Conservation (phyloP, 2,888 invertebrate genomes). For the Mechanitis mazaeus region DNA sequence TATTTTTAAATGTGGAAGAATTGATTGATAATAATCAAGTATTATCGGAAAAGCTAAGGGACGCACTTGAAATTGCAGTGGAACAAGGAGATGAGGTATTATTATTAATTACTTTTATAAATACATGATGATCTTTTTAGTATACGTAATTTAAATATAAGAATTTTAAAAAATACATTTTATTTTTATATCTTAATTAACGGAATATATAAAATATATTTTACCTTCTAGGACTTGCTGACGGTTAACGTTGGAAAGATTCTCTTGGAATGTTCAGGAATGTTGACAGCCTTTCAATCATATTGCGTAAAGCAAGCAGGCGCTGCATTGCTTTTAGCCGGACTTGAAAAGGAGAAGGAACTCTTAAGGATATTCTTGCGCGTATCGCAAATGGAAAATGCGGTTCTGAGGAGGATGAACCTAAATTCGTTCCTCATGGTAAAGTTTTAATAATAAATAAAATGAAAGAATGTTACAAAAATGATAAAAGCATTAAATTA, state of each 20-base stretch:
- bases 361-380: slow-evolving; percentile 93
- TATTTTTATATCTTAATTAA: neutral
- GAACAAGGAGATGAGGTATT: slow-evolving; percentile 84
- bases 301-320: slow-evolving; percentile 96
- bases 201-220: slow-evolving; percentile 23
- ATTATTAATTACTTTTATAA: slow-evolving; percentile 1
- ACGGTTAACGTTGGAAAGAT: slow-evolving; percentile 94
- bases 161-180: neutral
- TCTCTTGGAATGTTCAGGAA: slow-evolving; percentile 92
- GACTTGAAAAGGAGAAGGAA: slow-evolving; percentile 96
- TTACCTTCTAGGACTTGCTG: slow-evolving; percentile 79
- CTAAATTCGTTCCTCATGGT: slow-evolving; percentile 98
- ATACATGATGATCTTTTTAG: neutral
- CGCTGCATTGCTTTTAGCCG: slow-evolving; percentile 90
- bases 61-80: slow-evolving; percentile 90
- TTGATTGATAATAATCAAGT: slow-evolving; percentile 91
- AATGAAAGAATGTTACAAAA: neutral
- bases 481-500: neutral
- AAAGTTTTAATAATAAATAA: slow-evolving; percentile 33
- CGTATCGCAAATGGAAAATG: slow-evolving; percentile 98
- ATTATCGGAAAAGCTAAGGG: slow-evolving; percentile 89
- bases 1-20: slow-evolving; percentile 96
- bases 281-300: slow-evolving; percentile 96
- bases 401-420: slow-evolving; percentile 94
- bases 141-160: no score